phyloP scores from a whole-genome alignment of 2,113 vertebrate species.

The Sprattus sprattus region DNA sequence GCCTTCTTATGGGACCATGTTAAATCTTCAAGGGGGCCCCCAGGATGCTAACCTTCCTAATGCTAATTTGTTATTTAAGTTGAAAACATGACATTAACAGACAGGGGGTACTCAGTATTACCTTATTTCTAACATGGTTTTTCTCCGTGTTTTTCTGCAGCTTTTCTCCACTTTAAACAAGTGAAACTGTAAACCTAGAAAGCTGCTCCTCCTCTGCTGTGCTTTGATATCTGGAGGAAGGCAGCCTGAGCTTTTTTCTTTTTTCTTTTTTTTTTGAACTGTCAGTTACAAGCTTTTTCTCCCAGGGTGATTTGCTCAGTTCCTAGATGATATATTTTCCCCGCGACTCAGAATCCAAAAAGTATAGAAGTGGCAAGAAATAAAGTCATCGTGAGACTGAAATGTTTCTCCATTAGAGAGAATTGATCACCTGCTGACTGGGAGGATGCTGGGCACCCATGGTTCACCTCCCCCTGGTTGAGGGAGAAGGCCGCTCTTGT shows the following conservation, averaged over 20 bases:
- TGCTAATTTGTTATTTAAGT: neutral
- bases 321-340: neutral
- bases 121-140: neutral
- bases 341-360: neutral
- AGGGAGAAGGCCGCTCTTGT: neutral
- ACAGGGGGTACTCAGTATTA: neutral
- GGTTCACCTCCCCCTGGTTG: neutral
- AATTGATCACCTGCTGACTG: neutral
- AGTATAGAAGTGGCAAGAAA: neutral
- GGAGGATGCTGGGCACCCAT: neutral
- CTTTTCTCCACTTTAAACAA: neutral
- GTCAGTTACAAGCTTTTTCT: neutral
- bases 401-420: neutral
- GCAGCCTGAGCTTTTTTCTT: neutral
- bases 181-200: neutral
- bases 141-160: neutral
- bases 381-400: neutral
- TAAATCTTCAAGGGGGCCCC: neutral
- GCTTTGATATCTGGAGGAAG: neutral
- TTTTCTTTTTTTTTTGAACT: neutral
- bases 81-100: conserved; percentile 8
- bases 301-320: neutral
- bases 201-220: neutral
- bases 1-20: neutral
- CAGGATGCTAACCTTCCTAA: neutral